Percentiles rank a stretch among this genome's conserved stretches.
Conservation (phyloP, 2,797 vertebrate species). For the Threskiornis aethiopicus region DNA sequence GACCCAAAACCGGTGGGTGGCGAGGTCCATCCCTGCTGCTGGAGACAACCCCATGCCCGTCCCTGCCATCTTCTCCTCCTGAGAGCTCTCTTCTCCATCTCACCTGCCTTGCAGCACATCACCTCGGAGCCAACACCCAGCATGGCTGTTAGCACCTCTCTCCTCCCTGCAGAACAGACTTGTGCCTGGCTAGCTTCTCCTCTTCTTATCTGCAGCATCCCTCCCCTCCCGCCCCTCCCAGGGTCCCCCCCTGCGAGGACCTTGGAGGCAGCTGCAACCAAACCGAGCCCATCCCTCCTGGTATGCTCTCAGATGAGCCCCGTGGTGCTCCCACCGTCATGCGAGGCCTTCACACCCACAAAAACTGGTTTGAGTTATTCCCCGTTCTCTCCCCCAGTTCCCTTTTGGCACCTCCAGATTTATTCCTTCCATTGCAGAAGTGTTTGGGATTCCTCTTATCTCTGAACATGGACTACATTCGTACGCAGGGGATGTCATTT, state of each 20-base stretch:
- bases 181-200: background rate
- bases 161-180: background rate
- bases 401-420: background rate
- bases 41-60: accelerated
- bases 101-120: background rate
- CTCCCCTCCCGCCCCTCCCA: background rate
- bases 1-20: background rate
- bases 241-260: background rate
- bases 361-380: background rate
- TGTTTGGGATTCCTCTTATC: slow-evolving; percentile 52
- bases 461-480: background rate
- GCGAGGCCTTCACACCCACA: background rate
- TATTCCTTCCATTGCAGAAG: slow-evolving; percentile 11
- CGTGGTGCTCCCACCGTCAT: accelerated
- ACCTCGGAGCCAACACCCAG: background rate
- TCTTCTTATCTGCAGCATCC: background rate
- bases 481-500: slow-evolving; percentile 20
- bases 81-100: background rate
- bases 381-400: background rate
- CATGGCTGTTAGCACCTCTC: background rate
- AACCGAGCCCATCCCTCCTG: background rate
- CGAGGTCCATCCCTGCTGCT: background rate
- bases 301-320: background rate
- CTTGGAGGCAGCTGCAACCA: background rate
- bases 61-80: background rate